phyloP scores from a whole-genome alignment of 2,113 vertebrate genomes.

The Malurus cyaneus region DNA sequence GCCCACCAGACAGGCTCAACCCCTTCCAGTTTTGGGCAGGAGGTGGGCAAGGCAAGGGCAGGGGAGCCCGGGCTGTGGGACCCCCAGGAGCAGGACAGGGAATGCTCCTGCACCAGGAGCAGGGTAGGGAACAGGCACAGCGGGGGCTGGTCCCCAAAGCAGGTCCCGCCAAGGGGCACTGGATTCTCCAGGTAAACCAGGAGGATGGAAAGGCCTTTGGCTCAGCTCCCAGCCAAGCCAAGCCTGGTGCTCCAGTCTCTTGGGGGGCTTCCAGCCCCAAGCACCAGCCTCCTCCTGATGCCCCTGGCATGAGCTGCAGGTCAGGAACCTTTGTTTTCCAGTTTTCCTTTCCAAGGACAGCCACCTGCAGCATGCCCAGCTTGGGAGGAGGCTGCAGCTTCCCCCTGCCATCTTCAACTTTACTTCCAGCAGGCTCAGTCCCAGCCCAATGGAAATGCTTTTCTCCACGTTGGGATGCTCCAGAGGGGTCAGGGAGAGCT shows the following conservation, averaged over 20 bases:
- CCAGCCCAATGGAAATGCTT: not conserved
- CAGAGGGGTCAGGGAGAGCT: not conserved
- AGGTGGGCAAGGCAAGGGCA: not conserved
- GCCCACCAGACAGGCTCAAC: not conserved
- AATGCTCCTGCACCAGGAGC: not conserved
- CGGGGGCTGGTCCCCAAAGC: not conserved
- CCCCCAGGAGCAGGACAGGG: not conserved
- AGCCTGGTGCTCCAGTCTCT: not conserved
- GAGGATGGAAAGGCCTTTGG: not conserved
- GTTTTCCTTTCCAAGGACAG: slow-evolving; percentile 13
- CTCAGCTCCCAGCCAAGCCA: not conserved
- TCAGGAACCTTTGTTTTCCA: not conserved
- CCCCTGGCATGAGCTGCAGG: accelerated
- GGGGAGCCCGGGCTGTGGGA: not conserved
- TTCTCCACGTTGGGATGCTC: not conserved
- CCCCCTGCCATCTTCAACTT: not conserved
- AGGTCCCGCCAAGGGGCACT: not conserved
- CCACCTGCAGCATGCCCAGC: not conserved
- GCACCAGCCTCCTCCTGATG: not conserved
- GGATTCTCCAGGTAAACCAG: not conserved
- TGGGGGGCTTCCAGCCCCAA: not conserved
- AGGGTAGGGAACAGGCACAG: not conserved
- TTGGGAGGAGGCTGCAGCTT: not conserved
- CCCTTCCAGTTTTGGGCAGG: not conserved
- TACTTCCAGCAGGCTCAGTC: not conserved